Percentiles rank a stretch among this genome's conserved stretches.
Evolutionary conservation across 2,113 vertebrate genomes (phyloP).

Genomic region (Anguilla japonica): DNA sequence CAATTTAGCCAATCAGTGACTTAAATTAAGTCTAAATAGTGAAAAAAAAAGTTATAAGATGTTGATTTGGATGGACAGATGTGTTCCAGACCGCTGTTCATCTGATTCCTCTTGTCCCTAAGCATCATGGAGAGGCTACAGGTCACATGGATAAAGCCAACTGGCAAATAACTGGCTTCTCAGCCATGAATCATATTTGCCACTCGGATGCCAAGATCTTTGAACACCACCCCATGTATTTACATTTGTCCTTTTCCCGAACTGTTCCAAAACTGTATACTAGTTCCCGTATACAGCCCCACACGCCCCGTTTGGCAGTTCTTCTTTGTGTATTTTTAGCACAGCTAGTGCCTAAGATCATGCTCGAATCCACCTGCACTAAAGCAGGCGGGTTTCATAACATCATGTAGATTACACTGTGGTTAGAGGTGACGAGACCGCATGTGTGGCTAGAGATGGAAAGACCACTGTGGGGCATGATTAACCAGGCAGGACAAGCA

Average conservation of each 20-base stretch:
- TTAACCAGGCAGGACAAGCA: slow-evolving; percentile 12
- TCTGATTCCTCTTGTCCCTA: not conserved
- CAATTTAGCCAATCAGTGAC: too few relatives aligned
- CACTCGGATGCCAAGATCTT: slow-evolving; percentile 1
- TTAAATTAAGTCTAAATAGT: too few relatives aligned
- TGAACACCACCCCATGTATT: not conserved
- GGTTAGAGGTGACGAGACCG: not conserved
- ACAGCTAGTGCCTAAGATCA: not conserved
- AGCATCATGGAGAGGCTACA: not conserved
- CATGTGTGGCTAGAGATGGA: not conserved
- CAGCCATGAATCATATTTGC: not conserved
- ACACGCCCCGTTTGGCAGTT: not conserved
- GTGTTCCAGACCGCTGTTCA: too few relatives aligned
- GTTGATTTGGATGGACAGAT: too few relatives aligned
- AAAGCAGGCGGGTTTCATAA: not conserved
- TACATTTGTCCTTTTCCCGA: not conserved
- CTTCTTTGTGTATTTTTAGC: not conserved
- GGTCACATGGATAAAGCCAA: not conserved
- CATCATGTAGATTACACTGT: not conserved
- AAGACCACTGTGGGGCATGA: not conserved
- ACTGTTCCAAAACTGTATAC: slow-evolving; percentile 3
- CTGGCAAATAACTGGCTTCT: not conserved
- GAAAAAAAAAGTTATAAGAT: not conserved
- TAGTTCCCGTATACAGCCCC: not conserved
- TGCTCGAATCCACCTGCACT: not conserved